phyloP scores from a whole-genome alignment of 2,888 invertebrate genomes.

The Folsomia manolachei region DNA sequence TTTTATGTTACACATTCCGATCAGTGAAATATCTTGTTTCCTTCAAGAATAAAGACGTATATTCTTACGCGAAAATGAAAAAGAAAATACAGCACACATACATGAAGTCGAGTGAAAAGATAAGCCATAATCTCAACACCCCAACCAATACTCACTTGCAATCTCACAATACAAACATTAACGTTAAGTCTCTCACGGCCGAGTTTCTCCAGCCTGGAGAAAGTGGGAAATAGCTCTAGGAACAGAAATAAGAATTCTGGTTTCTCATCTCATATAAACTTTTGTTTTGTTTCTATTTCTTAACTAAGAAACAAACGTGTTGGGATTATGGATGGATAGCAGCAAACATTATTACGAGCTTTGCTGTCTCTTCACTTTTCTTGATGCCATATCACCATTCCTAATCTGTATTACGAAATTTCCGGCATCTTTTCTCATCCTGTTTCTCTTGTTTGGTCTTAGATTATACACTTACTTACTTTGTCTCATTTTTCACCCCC shows the following conservation, averaged over 20 bases:
- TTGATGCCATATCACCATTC: not conserved
- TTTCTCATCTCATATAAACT: not conserved
- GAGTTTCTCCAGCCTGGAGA: no score
- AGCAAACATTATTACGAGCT: no score
- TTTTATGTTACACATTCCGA: not conserved
- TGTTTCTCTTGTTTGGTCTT: no score
- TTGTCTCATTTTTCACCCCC: not conserved
- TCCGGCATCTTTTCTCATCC: not conserved
- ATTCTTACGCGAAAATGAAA: no score
- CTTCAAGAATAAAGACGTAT: no score
- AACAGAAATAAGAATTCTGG: not conserved
- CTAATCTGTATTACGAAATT: not conserved
- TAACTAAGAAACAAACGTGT: not conserved
- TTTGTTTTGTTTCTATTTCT: not conserved
- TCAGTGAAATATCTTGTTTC: not conserved
- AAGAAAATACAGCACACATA: not conserved
- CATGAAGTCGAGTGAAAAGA: not conserved
- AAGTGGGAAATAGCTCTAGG: no score
- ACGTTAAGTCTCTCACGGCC: no score
- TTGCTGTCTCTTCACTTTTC: no score
- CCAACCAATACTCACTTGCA: slow-evolving; percentile 2
- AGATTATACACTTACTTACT: no score
- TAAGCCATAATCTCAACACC: slow-evolving; percentile 5
- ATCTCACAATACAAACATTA: no score
- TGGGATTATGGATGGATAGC: not conserved